A percentile compares a stretch with the other conserved stretches of the same genome.
Evolutionary conservation across 37 sponge, comb jelly and placozoan species (phyloP).

Genomic region (Crambe crambe): DNA sequence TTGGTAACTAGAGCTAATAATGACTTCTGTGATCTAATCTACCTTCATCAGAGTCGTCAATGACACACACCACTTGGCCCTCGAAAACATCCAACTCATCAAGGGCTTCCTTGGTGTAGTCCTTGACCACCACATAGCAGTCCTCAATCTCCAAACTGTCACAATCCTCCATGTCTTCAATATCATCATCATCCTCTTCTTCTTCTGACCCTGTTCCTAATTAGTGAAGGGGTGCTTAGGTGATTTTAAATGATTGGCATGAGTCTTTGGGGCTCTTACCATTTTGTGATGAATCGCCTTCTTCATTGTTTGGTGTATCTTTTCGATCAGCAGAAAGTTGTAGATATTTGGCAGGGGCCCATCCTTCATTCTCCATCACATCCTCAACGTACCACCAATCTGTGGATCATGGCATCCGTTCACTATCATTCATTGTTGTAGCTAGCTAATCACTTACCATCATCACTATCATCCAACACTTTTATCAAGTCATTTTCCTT

Average conservation of each 20-base stretch:
- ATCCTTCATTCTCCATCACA: constrained; percentile 30
- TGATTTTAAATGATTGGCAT: not conserved
- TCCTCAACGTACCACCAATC: constrained; percentile 74
- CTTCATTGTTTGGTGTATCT: not conserved
- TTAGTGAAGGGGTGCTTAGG: not conserved
- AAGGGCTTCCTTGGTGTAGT: constrained; percentile 10
- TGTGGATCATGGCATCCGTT: not conserved
- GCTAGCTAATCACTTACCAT: too few species aligned
- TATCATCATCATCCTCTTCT: not conserved
- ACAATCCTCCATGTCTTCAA: not conserved
- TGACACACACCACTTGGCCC: constrained; percentile 55
- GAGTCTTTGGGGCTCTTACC: too few species aligned
- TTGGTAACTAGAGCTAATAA: too few species aligned
- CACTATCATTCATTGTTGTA: too few species aligned
- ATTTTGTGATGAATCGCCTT: too few species aligned
- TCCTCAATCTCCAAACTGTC: constrained; percentile 20
- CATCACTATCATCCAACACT: constrained; percentile 46
- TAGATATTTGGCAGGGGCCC: constrained; percentile 55
- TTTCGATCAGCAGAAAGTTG: constrained; percentile 8
- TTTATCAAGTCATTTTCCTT: constrained; percentile 24
- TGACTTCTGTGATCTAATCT: too few species aligned
- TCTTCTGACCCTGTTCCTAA: not conserved
- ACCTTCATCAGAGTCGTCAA: constrained; percentile 53
- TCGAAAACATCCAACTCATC: constrained; percentile 55
- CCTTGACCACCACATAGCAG: constrained; percentile 27